These are phyloP conservation scores for Caenorhabditis panamensis DNA, from an alignment of 2,888 invertebrate genomes.

Conservation along the genomic window DNA sequence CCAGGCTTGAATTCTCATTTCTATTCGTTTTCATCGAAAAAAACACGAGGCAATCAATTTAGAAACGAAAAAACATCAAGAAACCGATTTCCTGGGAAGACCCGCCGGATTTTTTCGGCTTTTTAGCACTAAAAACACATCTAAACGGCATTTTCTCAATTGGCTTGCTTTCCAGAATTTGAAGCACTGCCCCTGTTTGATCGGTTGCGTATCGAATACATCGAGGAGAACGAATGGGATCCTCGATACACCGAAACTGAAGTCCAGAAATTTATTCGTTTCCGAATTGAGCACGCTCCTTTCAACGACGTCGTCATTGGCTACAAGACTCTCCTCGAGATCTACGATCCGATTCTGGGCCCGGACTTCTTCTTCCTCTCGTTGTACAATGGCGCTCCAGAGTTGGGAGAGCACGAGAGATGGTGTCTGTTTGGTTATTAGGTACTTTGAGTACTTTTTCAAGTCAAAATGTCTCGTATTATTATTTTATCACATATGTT, in stretches of 20 bases:
- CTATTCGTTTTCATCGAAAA: no score
- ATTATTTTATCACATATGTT: background rate
- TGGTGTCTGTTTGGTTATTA: slow-evolving; percentile 25
- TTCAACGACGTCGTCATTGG: slow-evolving; percentile 10
- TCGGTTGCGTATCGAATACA: slow-evolving; percentile 10
- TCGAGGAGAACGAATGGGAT: background rate
- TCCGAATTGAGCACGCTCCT: background rate
- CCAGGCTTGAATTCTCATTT: no score
- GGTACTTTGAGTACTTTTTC: background rate
- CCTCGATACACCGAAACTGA: background rate
- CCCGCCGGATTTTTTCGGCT: no score
- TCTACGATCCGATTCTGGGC: slow-evolving; percentile 8
- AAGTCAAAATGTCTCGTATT: no score
- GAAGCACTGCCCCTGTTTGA: background rate
- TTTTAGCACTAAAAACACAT: no score
- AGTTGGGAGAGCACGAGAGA: slow-evolving; percentile 2
- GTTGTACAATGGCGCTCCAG: background rate
- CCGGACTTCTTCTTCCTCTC: slow-evolving; percentile 31
- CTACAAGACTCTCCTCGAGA: slow-evolving; percentile 13
- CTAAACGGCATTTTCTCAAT: no score
- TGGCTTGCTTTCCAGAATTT: no score
- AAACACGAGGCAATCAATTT: no score
- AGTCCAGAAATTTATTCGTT: background rate
- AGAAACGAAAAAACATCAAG: no score
- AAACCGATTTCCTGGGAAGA: no score